These are phyloP conservation scores for Panagrolaimus sp. DNA, from an alignment of 1,140 invertebrate species.

Conservation along the genomic window DNA sequence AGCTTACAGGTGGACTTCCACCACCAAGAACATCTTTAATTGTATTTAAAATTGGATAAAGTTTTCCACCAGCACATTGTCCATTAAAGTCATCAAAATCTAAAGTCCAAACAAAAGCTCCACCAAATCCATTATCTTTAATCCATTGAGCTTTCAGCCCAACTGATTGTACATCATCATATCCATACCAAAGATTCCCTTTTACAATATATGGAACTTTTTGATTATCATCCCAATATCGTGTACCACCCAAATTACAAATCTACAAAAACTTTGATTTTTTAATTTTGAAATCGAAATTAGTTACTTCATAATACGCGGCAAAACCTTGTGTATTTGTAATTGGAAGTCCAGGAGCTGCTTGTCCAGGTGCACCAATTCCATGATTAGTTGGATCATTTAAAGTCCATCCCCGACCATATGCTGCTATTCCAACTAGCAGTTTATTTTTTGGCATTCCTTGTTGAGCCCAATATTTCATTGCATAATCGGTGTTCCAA, in stretches of 20 bases:
- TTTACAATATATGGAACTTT: slow-evolving; percentile 6
- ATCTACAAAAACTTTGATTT: no score
- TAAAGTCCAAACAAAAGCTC: slow-evolving; percentile 90
- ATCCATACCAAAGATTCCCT: slow-evolving; percentile 76
- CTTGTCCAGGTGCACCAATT: slow-evolving; percentile 77
- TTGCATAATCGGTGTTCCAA: slow-evolving; percentile 68
- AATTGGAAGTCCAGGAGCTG: slow-evolving; percentile 80
- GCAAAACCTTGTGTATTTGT: slow-evolving; percentile 84
- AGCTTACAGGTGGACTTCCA: no score
- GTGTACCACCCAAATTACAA: slow-evolving; percentile 20
- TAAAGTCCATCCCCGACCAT: slow-evolving; percentile 84
- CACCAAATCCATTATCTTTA: slow-evolving; percentile 72
- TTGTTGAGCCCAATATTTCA: slow-evolving; percentile 81
- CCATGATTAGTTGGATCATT: slow-evolving; percentile 71
- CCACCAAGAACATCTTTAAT: slow-evolving; percentile 1
- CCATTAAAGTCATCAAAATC: slow-evolving; percentile 61
- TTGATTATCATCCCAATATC: slow-evolving; percentile 14
- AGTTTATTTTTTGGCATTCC: slow-evolving; percentile 84
- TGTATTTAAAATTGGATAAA: not conserved
- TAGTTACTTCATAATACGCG: slow-evolving; percentile 82
- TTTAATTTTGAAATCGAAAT: no score
- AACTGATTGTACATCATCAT: slow-evolving; percentile 77
- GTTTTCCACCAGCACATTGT: not conserved
- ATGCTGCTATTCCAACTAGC: slow-evolving; percentile 88
- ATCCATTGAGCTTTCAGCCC: slow-evolving; percentile 18